Evolutionary conservation across 2,113 vertebrate genomes (phyloP), one percentile per base, ranked within the genome.

Genomic region (Atherinomorus stipes): DNA sequence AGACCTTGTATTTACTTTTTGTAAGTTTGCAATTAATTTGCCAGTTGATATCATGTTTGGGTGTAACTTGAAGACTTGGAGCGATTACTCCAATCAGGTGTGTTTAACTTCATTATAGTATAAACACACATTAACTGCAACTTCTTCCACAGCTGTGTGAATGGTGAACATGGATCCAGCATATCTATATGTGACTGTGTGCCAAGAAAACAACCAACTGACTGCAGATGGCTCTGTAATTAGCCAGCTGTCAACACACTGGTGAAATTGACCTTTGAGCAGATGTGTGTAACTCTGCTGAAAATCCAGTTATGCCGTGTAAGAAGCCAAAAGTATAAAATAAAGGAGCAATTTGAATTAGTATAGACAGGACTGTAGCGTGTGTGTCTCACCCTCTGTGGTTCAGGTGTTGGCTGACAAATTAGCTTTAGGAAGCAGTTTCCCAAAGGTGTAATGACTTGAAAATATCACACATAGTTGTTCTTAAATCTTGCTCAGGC

Each of bases 191-290:
- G 58, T 52, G 56, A 8, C 53, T 56, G 37, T 80, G 50, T 28
- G 60, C 26, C 31, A 74, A 50, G 71, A 79, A 74, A 74, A 58
- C 57, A 71, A 58, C 49, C 56, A 7, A 38, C 62, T 58, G 52
- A 31, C 15, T 0, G 11, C 6, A 21, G 45, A 72, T 65, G 19
- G 0, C 70, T 65, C 66, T 76, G 60, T 83, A 83, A 88, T 85
- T 78, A 80, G 50, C 69, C 71, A 83, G 49, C 84, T 85, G 84
- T 84, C 80, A 82, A 56, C 84, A 80, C 66, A 60, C 23, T 25
- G 50, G 61, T 71, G 79, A 72, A 81, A 76, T 44, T 28, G 64
- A 63, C 47, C 53, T 74, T 8, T n/a, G 59, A 75, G 67, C 69
- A 77, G 81, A 82, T 50, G 67, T 64, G 51, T 4, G 54, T 58